Evolutionary conservation across 2,888 invertebrate genomes (phyloP).

Genomic region (Catocala fraxini): DNA sequence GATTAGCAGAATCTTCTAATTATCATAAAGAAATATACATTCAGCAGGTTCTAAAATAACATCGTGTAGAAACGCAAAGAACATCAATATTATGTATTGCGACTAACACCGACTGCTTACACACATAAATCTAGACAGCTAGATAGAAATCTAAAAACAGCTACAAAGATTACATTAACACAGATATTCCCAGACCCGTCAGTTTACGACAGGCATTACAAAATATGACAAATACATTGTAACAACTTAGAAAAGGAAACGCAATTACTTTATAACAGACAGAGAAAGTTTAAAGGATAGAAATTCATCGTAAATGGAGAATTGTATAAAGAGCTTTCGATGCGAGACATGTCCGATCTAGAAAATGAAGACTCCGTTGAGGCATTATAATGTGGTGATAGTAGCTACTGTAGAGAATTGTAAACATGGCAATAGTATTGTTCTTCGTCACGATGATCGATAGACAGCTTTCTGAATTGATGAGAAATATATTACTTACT

Average conservation of each 20-base stretch:
- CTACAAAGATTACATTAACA: background rate
- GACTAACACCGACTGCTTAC: too few relatives aligned
- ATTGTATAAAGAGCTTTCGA: background rate
- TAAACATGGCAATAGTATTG: background rate
- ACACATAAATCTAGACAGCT: background rate
- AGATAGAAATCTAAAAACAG: background rate
- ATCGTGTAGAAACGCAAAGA: too few relatives aligned
- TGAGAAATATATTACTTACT: too few relatives aligned
- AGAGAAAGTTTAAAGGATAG: conserved; percentile 3
- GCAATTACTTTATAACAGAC: background rate
- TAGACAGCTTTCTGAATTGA: too few relatives aligned
- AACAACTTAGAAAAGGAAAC: background rate
- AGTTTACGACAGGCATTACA: conserved; percentile 2
- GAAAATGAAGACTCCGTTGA: conserved; percentile 1
- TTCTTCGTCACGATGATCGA: too few relatives aligned
- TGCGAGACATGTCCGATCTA: conserved; percentile 6
- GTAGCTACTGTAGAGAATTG: background rate
- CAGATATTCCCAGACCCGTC: background rate
- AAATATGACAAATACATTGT: background rate
- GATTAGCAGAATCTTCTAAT: too few relatives aligned
- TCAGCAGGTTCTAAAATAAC: too few relatives aligned
- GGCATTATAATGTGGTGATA: background rate
- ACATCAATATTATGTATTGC: too few relatives aligned
- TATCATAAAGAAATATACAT: too few relatives aligned
- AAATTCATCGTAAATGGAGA: conserved; percentile 4